These are phyloP conservation scores for Sebastiscus albofasciatus DNA, from an alignment of 2,797 vertebrate genomes.

Conservation along the genomic window DNA sequence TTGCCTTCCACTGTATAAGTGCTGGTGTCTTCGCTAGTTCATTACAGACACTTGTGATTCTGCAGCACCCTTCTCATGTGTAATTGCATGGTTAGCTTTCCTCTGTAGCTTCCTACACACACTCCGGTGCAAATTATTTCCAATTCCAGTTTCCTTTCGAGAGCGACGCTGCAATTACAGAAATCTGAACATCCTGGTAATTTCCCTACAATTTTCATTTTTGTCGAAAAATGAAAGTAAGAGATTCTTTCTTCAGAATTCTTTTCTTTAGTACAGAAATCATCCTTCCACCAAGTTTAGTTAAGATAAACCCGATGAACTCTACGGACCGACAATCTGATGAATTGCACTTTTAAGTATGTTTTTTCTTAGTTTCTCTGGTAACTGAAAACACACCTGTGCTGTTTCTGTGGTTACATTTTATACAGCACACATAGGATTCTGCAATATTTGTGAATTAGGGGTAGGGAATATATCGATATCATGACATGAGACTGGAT, in stretches of 20 bases:
- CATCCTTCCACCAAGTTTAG: neutral
- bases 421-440: neutral
- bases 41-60: constrained; percentile 74
- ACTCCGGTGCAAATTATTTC: constrained; percentile 75
- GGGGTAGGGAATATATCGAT: no score
- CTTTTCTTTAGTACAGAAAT: constrained; percentile 6
- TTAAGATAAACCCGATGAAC: neutral
- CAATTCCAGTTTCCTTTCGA: constrained; percentile 73
- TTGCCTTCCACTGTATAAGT: constrained; percentile 60
- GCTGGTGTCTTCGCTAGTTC: constrained; percentile 76
- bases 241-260: constrained; percentile 38
- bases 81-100: constrained; percentile 77
- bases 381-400: neutral
- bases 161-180: constrained; percentile 79
- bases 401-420: neutral
- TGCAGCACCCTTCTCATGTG: constrained; percentile 70
- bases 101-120: constrained; percentile 77
- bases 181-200: constrained; percentile 68
- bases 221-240: constrained; percentile 39
- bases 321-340: neutral
- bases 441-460: neutral
- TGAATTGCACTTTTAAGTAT: neutral
- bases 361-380: neutral
- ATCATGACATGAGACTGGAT: no score
- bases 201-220: constrained; percentile 63